These are phyloP conservation scores for Sorex maritimensis DNA, from an alignment of 2,797 vertebrate genomes.

Conservation along the genomic window DNA sequence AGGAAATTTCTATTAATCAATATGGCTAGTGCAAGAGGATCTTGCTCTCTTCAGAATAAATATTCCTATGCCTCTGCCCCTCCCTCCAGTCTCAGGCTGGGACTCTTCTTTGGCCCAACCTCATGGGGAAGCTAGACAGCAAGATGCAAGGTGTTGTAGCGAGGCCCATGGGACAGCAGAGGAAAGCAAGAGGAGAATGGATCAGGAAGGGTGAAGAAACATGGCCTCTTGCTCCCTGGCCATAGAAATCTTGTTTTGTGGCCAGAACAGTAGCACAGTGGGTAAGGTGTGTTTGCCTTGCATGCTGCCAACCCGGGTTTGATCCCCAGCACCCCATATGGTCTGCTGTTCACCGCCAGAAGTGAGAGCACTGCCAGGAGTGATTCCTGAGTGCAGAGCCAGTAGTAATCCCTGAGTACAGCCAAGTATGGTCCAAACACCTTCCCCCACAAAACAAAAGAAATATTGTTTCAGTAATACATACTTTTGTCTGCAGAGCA, in stretches of 20 bases:
- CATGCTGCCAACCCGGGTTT: too few relatives aligned
- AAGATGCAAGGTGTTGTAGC: rapidly evolving
- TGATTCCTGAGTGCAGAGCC: too few relatives aligned
- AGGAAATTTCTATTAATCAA: neutral
- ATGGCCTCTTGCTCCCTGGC: rapidly evolving
- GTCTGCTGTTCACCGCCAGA: too few relatives aligned
- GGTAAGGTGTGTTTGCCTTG: too few relatives aligned
- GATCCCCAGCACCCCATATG: too few relatives aligned
- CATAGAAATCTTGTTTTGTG: neutral
- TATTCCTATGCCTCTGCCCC: neutral
- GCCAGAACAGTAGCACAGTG: too few relatives aligned
- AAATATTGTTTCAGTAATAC: constrained; percentile 3
- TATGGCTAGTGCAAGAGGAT: too few relatives aligned
- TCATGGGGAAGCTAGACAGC: neutral
- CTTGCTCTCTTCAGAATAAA: neutral
- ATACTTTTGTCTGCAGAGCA: constrained; percentile 94
- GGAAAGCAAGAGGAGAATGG: rapidly evolving
- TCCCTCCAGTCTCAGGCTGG: neutral
- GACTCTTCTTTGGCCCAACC: neutral
- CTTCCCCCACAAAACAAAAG: too few relatives aligned
- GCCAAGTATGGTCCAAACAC: too few relatives aligned
- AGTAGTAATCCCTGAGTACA: too few relatives aligned
- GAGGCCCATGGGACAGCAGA: neutral
- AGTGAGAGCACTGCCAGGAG: too few relatives aligned
- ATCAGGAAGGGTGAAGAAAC: neutral